A percentile compares a stretch with the other conserved stretches of the same genome.
phyloP scores from a whole-genome alignment of 2,113 vertebrate species.

The Paradisaea rubra region DNA sequence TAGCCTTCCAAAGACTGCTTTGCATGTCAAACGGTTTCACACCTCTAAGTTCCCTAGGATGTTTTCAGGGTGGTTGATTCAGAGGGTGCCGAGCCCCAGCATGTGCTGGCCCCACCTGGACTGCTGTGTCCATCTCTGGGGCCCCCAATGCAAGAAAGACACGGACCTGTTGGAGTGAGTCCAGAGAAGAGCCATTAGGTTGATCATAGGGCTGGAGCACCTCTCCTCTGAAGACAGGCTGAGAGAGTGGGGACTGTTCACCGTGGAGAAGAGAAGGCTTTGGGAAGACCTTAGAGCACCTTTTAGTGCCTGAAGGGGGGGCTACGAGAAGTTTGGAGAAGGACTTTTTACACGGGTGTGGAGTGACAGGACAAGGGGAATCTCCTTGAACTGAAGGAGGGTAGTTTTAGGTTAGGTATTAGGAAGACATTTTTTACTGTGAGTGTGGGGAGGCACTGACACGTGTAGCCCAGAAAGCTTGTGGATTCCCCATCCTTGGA shows the following conservation, averaged over 20 bases:
- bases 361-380: neutral
- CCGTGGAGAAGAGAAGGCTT: neutral
- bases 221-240: neutral
- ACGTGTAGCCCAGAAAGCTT: neutral
- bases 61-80: neutral
- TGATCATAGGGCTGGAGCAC: neutral
- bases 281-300: neutral
- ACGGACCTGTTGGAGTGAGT: neutral
- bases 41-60: neutral
- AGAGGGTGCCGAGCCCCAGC: fast-evolving
- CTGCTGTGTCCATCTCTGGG: neutral
- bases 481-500: neutral
- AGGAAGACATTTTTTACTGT: neutral
- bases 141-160: fast-evolving
- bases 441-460: neutral
- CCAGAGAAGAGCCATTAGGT: neutral
- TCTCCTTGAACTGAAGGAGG: neutral
- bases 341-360: neutral
- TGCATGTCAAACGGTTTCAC: neutral
- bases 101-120: neutral
- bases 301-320: neutral
- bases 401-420: neutral
- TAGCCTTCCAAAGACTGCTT: neutral
- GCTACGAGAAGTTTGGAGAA: neutral
- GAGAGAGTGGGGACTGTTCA: neutral